Conservation (phyloP, 2,113 vertebrate species). For the Myrmecophaga tridactyla region DNA sequence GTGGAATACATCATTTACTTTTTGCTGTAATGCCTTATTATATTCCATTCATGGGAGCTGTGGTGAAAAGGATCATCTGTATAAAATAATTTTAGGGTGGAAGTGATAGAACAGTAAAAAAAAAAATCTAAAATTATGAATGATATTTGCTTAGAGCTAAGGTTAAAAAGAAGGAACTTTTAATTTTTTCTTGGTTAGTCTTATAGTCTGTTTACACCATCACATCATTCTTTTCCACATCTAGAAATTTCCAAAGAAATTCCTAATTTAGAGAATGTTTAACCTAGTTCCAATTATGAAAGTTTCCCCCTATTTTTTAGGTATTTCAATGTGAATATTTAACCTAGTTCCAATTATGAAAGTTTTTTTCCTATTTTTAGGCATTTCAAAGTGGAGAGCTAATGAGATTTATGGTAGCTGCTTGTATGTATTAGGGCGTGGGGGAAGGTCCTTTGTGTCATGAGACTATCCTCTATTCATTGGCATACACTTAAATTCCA, state of each 20-base stretch:
- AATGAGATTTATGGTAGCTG: neutral
- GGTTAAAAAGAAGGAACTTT: neutral
- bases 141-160: constrained; percentile 2
- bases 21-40: neutral
- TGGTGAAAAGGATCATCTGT: neutral
- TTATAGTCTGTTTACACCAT: neutral
- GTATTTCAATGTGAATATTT: no score
- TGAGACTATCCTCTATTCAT: neutral
- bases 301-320: no score
- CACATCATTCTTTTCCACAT: neutral
- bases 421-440: neutral
- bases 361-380: neutral
- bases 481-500: neutral
- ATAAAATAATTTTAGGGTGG: neutral
- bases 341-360: neutral
- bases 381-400: neutral
- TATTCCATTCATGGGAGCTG: neutral
- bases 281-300: no score
- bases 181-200: neutral
- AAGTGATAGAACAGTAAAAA: neutral
- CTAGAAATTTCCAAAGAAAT: neutral
- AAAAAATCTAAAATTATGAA: neutral
- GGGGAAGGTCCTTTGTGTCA: neutral
- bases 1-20: neutral
- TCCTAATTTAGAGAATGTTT: neutral